Conservation (phyloP, 2,113 vertebrate genomes). For the Platichthys stellatus region DNA sequence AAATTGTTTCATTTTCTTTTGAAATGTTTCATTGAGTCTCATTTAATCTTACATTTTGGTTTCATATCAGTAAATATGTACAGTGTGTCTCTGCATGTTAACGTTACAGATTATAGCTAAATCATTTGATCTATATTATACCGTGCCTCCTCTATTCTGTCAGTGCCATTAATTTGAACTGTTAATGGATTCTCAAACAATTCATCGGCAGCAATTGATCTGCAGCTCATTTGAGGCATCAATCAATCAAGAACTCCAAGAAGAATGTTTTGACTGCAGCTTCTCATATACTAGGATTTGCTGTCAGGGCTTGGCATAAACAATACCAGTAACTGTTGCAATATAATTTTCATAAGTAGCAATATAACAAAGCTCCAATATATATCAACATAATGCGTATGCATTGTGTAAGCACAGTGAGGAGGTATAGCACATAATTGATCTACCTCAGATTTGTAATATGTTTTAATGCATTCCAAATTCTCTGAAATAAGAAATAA, state of each 20-base stretch:
- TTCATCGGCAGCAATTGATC: not conserved
- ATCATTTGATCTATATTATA: not conserved
- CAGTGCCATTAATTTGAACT: not conserved
- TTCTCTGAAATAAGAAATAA: too few species aligned
- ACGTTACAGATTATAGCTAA: constrained; percentile 4
- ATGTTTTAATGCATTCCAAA: too few species aligned
- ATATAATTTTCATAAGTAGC: too few species aligned
- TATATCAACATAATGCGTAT: too few species aligned
- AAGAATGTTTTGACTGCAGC: not conserved
- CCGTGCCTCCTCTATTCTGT: not conserved
- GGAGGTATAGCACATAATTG: too few species aligned
- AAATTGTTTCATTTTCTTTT: constrained; percentile 80
- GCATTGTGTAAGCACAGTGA: too few species aligned
- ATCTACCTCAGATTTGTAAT: too few species aligned
- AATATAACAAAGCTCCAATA: too few species aligned
- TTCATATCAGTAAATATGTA: not conserved
- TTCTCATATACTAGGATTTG: not conserved
- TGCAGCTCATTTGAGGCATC: not conserved
- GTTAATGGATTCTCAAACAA: not conserved
- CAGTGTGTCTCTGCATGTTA: not conserved
- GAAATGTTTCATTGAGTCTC: constrained; percentile 42
- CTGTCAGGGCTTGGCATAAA: too few species aligned
- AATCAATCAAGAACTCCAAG: not conserved
- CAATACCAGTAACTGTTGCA: too few species aligned
- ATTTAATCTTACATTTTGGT: not conserved